Base-by-base conservation (phyloP, 2,888 invertebrate genomes). In the Drosophila mimetica region DNA sequence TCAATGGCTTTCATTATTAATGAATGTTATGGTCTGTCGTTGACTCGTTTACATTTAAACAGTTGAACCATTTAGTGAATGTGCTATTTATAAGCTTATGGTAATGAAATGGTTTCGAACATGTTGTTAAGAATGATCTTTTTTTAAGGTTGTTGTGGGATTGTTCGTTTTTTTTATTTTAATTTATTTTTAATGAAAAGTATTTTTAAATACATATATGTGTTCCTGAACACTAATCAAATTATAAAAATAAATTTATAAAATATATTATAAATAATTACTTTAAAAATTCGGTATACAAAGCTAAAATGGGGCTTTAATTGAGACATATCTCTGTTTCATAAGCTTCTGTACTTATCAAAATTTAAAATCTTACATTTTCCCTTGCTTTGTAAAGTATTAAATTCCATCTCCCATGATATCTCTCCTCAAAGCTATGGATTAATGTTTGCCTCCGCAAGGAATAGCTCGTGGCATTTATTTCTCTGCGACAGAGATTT, bases 401-500 rank as follows among this genome's bases (percentile, higher is more conserved):
- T 46, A 30, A 55, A 16, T 47, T 60, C 22, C 16, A 28, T n/a
- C 37, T 30, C 11, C 34, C 20, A 20, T 60, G 28, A 55, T 46
- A 46, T 28, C 60, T 28, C 60, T n/a, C 9, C 37, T n/a, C 16
- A n/a, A 6, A 47, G 60, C 60, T 39, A 57, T 28, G 60, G 60
- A 32, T 46, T 61, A 61, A 37, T 30, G 57, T 46, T 39, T 20
- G 57, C 22, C 55, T 20, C 46, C 60, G 9, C 16, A n/a, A 46
- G 46, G 30, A 57, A 22, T 55, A 13, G 37, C 60, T 61, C 16
- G 20, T 36, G 63, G 50, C 63, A 36, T 44, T 60, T 44, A 46
- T 60, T 60, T 44, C 42, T 14, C 14, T 18, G 55, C 63, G 50
- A 44, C 63, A 61, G 63, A 60, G 61, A 64, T 64, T 50, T 51